Conservation (phyloP, 2,797 vertebrate genomes). For the Enteromius trimaculatus region DNA sequence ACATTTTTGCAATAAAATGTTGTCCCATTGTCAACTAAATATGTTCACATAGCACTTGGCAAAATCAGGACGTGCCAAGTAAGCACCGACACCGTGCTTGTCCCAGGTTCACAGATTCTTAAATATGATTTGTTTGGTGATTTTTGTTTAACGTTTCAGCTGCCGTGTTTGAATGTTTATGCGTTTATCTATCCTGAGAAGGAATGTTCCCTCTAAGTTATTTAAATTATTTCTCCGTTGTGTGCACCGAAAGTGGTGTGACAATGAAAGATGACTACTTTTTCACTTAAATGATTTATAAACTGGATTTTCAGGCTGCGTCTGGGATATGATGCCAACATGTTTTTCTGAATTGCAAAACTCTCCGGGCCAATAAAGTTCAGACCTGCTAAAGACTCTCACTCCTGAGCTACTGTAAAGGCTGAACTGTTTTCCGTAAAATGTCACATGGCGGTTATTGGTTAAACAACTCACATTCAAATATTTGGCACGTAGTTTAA, state of each 20-base stretch:
- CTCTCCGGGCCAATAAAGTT: background rate
- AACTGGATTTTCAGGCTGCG: constrained; percentile 37
- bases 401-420: too few species aligned
- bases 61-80: background rate
- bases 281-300: background rate
- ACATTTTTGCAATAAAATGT: too few species aligned
- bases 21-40: too few species aligned
- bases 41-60: too few species aligned
- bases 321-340: background rate
- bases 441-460: background rate
- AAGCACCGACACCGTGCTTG: background rate
- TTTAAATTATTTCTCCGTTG: background rate
- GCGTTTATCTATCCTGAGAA: constrained; percentile 3
- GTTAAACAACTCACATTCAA: background rate
- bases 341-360: background rate
- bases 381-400: background rate
- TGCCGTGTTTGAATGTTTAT: background rate
- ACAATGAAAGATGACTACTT: background rate
- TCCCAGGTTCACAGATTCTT: background rate
- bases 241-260: background rate
- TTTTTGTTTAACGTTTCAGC: background rate
- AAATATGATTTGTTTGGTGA: background rate
- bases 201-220: background rate
- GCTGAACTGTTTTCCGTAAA: background rate
- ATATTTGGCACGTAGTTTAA: background rate